These are phyloP conservation scores for Callaeas wilsoni DNA, from an alignment of 2,113 vertebrate genomes.

Conservation along the genomic window DNA sequence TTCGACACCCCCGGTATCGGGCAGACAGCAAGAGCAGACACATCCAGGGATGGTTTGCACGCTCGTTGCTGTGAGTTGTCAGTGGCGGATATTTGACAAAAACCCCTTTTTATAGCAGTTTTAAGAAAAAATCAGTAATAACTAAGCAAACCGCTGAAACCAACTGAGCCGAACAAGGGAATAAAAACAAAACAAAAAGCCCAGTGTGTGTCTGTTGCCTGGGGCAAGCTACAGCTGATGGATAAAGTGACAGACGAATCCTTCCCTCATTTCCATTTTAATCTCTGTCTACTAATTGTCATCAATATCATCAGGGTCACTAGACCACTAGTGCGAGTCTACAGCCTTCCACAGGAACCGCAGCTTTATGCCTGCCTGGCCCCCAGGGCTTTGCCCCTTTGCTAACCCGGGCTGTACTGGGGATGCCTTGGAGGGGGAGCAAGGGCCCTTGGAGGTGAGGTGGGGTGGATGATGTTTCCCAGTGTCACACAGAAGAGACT, in stretches of 20 bases:
- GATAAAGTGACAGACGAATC: constrained; percentile 70
- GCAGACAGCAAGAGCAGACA: background rate
- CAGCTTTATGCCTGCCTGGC: constrained; percentile 4
- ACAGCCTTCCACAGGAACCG: background rate
- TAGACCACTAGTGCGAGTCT: constrained; percentile 61
- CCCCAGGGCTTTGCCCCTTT: constrained; percentile 30
- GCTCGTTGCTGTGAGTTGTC: background rate
- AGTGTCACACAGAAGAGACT: background rate
- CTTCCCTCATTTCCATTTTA: constrained; percentile 72
- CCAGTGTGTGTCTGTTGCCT: constrained; percentile 64
- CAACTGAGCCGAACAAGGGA: constrained; percentile 65
- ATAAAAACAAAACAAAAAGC: constrained; percentile 69
- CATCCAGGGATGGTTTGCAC: background rate
- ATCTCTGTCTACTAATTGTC: constrained; percentile 73
- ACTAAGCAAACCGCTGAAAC: constrained; percentile 15
- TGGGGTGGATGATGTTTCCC: background rate
- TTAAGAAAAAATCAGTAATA: constrained; percentile 48
- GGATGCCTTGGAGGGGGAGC: background rate
- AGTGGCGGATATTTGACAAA: background rate
- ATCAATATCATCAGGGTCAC: constrained; percentile 71
- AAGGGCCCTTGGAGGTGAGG: background rate
- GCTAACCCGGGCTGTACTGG: background rate
- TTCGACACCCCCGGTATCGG: background rate
- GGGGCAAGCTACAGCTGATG: constrained; percentile 70
- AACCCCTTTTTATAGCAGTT: background rate